Evolutionary conservation across 2,797 vertebrate genomes (phyloP).

Genomic region (Paedocypris micromegethes): DNA sequence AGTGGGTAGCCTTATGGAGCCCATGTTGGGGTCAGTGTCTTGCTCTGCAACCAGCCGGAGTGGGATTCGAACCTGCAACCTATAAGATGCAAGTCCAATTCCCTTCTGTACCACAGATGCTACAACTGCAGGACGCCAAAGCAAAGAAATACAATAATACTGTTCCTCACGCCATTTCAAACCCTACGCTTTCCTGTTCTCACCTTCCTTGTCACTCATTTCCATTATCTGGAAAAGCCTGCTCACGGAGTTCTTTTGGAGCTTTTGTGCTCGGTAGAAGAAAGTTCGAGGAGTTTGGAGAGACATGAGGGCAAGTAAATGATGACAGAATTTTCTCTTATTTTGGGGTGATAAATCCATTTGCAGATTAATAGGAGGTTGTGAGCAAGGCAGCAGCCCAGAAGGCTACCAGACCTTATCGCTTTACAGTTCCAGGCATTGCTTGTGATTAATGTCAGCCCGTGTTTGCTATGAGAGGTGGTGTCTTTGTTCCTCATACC

Average conservation of each 20-base stretch:
- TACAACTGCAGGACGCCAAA: too few species aligned
- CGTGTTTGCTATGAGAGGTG: slow-evolving; percentile 33
- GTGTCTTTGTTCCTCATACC: slow-evolving; percentile 31
- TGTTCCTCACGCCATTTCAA: too few species aligned
- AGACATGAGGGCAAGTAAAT: background rate
- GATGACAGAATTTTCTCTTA: background rate
- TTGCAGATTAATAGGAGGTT: slow-evolving; percentile 14
- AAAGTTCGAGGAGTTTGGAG: background rate
- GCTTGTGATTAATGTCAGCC: slow-evolving; percentile 30
- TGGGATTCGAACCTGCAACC: too few species aligned
- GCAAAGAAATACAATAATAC: too few species aligned
- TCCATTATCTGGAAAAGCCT: background rate
- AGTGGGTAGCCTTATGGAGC: too few species aligned
- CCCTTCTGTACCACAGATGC: too few species aligned
- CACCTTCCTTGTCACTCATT: background rate
- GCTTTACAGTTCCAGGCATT: slow-evolving; percentile 16
- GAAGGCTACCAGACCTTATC: slow-evolving; percentile 22
- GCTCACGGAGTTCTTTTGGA: background rate
- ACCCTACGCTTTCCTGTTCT: too few species aligned
- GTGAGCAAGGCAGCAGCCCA: background rate
- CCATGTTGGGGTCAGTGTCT: too few species aligned
- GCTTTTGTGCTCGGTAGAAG: too few species aligned
- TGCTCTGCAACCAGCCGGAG: too few species aligned
- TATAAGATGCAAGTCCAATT: too few species aligned
- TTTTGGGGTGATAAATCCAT: background rate